Evolutionary conservation across 2,888 invertebrate species (phyloP), one percentile per base, ranked within the genome.

Genomic region (Idaea straminata): DNA sequence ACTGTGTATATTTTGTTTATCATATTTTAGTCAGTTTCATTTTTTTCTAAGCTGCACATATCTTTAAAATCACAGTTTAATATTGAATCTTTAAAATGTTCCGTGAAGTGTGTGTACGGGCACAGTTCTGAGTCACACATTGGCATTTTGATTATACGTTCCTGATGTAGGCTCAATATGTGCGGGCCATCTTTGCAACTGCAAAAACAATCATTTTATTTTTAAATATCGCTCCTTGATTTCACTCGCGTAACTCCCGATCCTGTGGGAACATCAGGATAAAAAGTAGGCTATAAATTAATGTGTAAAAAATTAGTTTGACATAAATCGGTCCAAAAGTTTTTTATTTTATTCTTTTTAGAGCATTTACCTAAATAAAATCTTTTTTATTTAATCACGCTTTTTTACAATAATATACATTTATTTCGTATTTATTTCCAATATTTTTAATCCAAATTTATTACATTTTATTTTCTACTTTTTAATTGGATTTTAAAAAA

Each of bases 91-190:
- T 91, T 88, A 79, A 95, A 96, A 64, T 94, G 83, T 35, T 93
- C 78, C 66, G 88, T 91, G 75, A 97, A 85, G 57, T 86, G 87
- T 5, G 93, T 78, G 59, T 96, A 78, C 15, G 95, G 94, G 81
- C 97, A 97, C 5, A 97, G 93, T 71, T 95, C 94, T 4, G 84
- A 76, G 4, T 94, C 94, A 81, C 97, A 97, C 77, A 95, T 94
- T 0, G 96, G 95, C 72, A 97, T 83, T 68, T 93, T 93, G 0
- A 97, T 89, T 0, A 95, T 88, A 62, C 93, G 93, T 84, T 97
- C 97, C 87, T 97, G 97, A 78, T 97, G 96, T 73, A 97, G 85
- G 0, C 95, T 93, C 70, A 96, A 83, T 47, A 97, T 83, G 79
- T 94, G 92, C 35, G 93, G 84, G 61, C 91, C 84, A 71, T 88